Conservation (phyloP, 2,888 invertebrate genomes). For the Trichopria drosophilae region DNA sequence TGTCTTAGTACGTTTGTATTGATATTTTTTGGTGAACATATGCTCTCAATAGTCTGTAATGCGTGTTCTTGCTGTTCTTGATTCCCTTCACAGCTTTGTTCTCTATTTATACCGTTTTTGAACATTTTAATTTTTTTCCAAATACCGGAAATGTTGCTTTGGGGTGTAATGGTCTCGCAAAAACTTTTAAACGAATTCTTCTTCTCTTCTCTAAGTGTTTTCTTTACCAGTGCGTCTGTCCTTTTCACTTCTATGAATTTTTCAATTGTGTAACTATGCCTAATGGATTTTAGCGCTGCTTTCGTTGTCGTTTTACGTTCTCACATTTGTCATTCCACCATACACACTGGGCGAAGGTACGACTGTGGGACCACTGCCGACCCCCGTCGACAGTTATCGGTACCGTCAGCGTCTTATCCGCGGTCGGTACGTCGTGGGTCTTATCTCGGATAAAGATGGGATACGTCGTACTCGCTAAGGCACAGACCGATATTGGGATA, state of each 20-base stretch:
- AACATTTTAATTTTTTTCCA: no score
- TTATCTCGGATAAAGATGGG: no score
- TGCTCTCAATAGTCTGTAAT: not conserved
- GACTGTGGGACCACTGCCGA: no score
- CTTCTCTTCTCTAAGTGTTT: constrained; percentile 8
- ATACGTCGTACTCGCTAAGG: no score
- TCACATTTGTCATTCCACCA: constrained; percentile 12
- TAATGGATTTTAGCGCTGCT: not conserved
- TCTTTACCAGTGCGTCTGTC: not conserved
- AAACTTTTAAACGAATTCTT: not conserved
- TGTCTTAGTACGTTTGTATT: no score
- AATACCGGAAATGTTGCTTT: constrained; percentile 4
- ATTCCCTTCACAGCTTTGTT: no score
- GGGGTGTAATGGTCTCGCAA: constrained; percentile 5
- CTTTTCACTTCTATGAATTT: constrained; percentile 4
- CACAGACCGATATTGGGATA: no score
- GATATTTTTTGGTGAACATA: constrained; percentile 1
- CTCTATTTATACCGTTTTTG: no score
- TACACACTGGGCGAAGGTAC: no score
- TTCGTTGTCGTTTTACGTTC: not conserved
- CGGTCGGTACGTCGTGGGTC: no score
- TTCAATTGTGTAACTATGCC: not conserved
- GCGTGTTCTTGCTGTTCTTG: constrained; percentile 4
- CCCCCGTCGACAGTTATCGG: no score
- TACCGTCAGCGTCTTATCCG: no score